Base-by-base conservation (phyloP, 2,888 invertebrate genomes). In the Quadriops clusia region DNA sequence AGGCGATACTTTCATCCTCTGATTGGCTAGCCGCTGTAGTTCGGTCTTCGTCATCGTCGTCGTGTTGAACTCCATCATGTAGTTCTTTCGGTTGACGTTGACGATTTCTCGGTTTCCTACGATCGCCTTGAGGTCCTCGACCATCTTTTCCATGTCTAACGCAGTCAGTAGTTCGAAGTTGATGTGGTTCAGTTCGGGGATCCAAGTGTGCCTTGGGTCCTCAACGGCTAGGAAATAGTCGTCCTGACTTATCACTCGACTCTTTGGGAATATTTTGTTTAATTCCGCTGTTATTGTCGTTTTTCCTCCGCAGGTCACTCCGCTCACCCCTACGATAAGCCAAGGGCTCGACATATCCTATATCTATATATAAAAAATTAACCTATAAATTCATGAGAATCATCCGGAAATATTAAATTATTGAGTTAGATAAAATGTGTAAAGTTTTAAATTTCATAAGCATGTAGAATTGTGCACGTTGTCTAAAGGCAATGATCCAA, bases 241-340 rank as follows among this genome's bases (percentile, higher is more conserved):
- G 56, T 87, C 87, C 56, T 87, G 87, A 36, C 74, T 68, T 23
- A 86, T 64, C 1, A 78, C 38, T 28, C 53, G 42, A 14, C 63
- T 58, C 30, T 54, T 49, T 1, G 65, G 55, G 2, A 55, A 15
- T 40, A 49, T 1, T 60, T 49, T 4, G 55, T 59, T 34, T 10
- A 87, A 50, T 33, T 62, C 61, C 30, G 64, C 65, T 0, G 82
- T 71, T 18, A 85, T 51, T 0, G 81, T 77, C 1, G 84, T 81
- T 61, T 89, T 89, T 1, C 89, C 89, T 11, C 84, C 80, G 48
- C 83, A 83, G 0, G 87, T 87, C 2, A 80, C 79, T 1, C 89
- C 84, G 20, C 80, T 75, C 40, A 87, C 69, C 5, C 83, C 85
- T 34, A 80, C 60, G 29, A 78, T 43, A 38, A 56, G 42, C 36